Conservation (phyloP, 2,888 invertebrate genomes). For the Xanthia icteritia region DNA sequence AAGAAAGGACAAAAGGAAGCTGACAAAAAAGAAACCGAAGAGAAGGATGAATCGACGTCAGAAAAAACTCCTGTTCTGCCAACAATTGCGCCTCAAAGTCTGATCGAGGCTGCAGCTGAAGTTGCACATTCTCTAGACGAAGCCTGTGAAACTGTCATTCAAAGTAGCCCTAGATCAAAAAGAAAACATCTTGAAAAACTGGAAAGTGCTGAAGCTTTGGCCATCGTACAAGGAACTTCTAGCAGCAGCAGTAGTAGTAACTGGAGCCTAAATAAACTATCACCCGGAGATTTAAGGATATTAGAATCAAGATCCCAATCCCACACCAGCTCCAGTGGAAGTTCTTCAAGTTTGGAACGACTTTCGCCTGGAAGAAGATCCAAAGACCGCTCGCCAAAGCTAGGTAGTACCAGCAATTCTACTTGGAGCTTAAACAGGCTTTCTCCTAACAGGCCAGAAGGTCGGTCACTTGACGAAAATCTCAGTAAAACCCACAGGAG, state of each 20-base stretch:
- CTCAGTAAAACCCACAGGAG: conserved; percentile 86
- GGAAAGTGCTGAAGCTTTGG: conserved; percentile 86
- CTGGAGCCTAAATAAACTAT: conserved; percentile 89
- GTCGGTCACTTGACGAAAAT: conserved; percentile 87
- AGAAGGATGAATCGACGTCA: conserved; percentile 70
- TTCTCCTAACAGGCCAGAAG: conserved; percentile 88
- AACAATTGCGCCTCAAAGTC: conserved; percentile 83
- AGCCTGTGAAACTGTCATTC: conserved; percentile 92
- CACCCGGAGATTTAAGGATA: conserved; percentile 87
- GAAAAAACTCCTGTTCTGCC: conserved; percentile 73
- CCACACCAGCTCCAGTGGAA: conserved; percentile 89
- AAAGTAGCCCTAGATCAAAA: conserved; percentile 90
- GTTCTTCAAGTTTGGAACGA: conserved; percentile 88
- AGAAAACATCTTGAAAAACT: conserved; percentile 88
- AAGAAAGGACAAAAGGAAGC: conserved; percentile 71
- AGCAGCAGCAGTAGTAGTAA: conserved; percentile 89
- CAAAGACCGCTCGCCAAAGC: conserved; percentile 88
- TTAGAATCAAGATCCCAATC: conserved; percentile 88
- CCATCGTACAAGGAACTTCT: conserved; percentile 87
- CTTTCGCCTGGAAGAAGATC: conserved; percentile 88
- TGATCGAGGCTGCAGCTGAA: conserved; percentile 92
- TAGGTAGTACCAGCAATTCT: conserved; percentile 88
- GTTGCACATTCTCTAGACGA: conserved; percentile 92
- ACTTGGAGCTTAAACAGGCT: conserved; percentile 88
- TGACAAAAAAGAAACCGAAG: conserved; percentile 62